Evolutionary conservation across 2,888 invertebrate species (phyloP).

Genomic region (Neoaliturus tenellus): DNA sequence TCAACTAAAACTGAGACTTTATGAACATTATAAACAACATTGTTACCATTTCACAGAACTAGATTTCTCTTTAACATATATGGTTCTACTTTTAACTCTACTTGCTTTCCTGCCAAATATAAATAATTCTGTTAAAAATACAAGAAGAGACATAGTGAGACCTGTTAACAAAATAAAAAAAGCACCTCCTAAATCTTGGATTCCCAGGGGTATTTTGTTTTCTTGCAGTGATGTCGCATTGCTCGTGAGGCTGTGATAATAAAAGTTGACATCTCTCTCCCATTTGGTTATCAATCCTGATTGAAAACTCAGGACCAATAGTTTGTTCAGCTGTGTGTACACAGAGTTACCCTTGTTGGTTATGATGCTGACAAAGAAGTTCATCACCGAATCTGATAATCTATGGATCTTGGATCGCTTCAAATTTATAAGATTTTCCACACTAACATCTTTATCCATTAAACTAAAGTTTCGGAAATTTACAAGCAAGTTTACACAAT

Average conservation of each 20-base stretch:
- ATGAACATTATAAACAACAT: no score
- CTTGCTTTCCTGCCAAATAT: not conserved
- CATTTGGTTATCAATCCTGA: slow-evolving; percentile 16
- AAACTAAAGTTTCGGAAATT: slow-evolving; percentile 25
- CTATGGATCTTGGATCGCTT: slow-evolving; percentile 6
- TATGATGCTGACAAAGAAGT: slow-evolving; percentile 1
- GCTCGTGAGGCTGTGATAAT: not conserved
- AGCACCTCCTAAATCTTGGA: slow-evolving; percentile 3
- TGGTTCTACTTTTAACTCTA: not conserved
- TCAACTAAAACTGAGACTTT: no score
- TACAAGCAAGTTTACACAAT: not conserved
- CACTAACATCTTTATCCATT: not conserved
- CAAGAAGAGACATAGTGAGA: not conserved
- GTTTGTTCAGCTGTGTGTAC: not conserved
- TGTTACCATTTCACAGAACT: no score
- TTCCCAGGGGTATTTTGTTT: not conserved
- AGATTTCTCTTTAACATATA: not conserved
- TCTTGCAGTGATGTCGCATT: not conserved
- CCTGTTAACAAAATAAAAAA: slow-evolving; percentile 14
- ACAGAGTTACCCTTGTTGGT: slow-evolving; percentile 22
- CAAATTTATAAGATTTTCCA: slow-evolving; percentile 1
- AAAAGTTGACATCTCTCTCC: not conserved
- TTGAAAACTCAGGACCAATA: not conserved
- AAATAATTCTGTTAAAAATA: not conserved
- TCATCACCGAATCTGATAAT: not conserved